A percentile compares a stretch with the other conserved stretches of the same genome.
These are phyloP conservation scores for Connochaetes taurinus DNA, from an alignment of 2,113 vertebrate genomes.

Conservation along the genomic window DNA sequence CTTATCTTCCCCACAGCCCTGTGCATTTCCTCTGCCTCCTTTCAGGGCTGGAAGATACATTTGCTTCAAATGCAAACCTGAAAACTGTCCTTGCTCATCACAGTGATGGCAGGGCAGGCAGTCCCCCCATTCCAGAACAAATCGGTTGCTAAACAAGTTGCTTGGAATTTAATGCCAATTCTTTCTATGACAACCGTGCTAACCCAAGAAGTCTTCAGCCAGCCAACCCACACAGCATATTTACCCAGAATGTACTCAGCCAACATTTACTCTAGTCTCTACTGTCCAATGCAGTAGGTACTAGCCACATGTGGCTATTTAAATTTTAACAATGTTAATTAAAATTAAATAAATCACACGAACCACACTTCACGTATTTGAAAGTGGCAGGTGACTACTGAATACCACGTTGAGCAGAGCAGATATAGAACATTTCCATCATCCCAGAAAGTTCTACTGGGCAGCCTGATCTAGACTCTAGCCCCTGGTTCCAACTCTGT, in stretches of 20 bases:
- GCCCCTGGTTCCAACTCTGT: neutral
- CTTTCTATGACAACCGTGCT: neutral
- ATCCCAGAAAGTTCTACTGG: neutral
- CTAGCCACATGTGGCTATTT: neutral
- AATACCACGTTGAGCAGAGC: neutral
- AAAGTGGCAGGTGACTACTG: neutral
- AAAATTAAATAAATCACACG: neutral
- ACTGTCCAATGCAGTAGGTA: neutral
- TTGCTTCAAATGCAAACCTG: neutral
- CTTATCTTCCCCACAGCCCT: fast-evolving
- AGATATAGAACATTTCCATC: neutral
- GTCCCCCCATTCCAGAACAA: neutral
- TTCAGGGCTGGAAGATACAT: neutral
- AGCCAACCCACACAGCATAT: neutral
- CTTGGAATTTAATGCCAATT: neutral
- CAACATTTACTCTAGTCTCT: neutral
- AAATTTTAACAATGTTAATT: slow-evolving; percentile 31
- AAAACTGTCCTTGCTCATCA: neutral
- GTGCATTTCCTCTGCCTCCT: neutral
- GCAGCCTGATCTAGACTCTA: neutral
- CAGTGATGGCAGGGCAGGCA: neutral
- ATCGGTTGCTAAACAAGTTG: neutral
- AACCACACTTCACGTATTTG: neutral
- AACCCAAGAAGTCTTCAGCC: neutral
- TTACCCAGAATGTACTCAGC: neutral